Evolutionary conservation across 2,888 invertebrate species (phyloP), one percentile per base, ranked within the genome.

Genomic region (Latrodectus elegans): DNA sequence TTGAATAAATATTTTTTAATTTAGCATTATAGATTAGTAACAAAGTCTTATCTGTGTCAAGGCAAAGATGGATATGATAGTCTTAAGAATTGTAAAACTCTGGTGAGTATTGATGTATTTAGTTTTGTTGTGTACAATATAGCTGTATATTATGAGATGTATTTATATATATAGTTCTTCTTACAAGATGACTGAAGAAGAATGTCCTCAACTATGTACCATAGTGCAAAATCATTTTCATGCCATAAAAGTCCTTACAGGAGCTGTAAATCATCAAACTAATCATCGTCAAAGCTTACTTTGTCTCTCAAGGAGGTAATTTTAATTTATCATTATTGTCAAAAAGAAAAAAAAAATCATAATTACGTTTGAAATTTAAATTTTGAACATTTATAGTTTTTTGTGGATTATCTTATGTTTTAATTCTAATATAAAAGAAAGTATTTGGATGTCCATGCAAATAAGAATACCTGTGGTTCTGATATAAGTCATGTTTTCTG

Each of bases 201-300:
- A 96, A 92, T 96, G 96, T 90, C 96, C 97, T 0, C 95, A 96
- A 91, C 92, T 97, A 89, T 95, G 96, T 11, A 94, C 96, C 90
- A 95, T 96, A 0, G 94, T 97, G 38, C 96, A 97, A 93, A 97
- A 97, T 92, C 97, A 97, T 92, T 97, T 97, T 92, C 95, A 96
- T 84, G 96, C 97, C 3, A 96, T 97, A 90, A 95, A 95, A 92
- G 95, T 96, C 91, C 94, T 96, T 67, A 94, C 94, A 81, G 96
- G 96, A 74, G 95, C 95, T 92, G 94, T 95, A n/a, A 89, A 91
- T 60, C 91, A 92, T 86, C 90, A 91, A 90, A 95, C 96, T 81
- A 95, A 96, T 91, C 97, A 97, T 92, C 93, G 97, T 81, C 97
- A 97, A 93, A 96, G 96, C 53, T 94, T 97, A 72, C 96, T 97